Conservation (phyloP, 2,113 vertebrate species). For the Crypturellus undulatus region DNA sequence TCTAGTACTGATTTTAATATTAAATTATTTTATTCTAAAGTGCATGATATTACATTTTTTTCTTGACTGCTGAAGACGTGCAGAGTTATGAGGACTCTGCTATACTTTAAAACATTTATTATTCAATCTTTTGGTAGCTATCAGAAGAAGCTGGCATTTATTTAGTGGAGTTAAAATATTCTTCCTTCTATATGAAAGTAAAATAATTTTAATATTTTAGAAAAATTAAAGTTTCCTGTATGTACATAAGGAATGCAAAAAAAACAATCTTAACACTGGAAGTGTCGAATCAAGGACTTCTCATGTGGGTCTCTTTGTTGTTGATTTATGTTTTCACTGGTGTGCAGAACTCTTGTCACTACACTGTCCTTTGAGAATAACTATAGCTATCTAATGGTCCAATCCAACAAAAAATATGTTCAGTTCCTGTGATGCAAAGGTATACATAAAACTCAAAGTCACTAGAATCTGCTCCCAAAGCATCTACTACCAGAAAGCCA, state of each 20-base stretch:
- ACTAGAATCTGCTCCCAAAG: constrained; percentile 36
- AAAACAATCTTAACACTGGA: not conserved
- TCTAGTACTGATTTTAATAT: not conserved
- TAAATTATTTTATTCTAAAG: not conserved
- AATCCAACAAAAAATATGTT: constrained; percentile 71
- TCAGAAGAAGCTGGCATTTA: not conserved
- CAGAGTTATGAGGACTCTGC: not conserved
- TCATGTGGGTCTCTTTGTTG: constrained; percentile 37
- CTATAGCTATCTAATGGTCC: constrained; percentile 46
- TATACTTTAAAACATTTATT: not conserved
- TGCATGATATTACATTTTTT: not conserved
- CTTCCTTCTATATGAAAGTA: not conserved
- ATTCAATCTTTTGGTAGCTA: not conserved
- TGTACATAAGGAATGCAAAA: not conserved
- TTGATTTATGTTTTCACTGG: constrained; percentile 59
- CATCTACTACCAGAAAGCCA: constrained; percentile 11
- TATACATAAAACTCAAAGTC: constrained; percentile 43
- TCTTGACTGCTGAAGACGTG: not conserved
- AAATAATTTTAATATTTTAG: not conserved
- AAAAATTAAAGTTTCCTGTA: not conserved
- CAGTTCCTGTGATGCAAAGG: constrained; percentile 2
- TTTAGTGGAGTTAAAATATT: not conserved
- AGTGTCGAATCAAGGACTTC: constrained; percentile 25
- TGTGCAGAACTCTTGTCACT: not conserved
- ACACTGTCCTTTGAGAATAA: constrained; percentile 18